Evolutionary conservation across 2,888 invertebrate genomes (phyloP), one percentile per base, ranked within the genome.

Genomic region (Macroteleia sp.): DNA sequence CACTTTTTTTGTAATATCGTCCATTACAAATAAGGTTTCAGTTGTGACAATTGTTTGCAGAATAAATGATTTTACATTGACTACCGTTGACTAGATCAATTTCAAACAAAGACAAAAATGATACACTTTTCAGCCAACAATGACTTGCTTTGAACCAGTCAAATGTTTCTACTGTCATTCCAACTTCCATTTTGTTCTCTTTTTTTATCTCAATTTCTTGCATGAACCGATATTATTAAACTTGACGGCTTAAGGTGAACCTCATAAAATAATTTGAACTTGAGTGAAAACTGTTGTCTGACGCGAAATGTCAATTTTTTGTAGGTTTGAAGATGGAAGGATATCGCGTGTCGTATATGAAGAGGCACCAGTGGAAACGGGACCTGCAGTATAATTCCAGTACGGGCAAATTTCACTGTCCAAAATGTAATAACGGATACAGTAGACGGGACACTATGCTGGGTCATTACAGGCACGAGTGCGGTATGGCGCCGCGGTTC

Each of bases 391-490:
- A 81, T 77, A 88, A 89, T 81, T 79, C 82, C 42, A 74, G 64
- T 32, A 90, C 89, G 20, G 88, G 90, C 25, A 91, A 88, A 64
- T 90, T 85, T 80, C 90, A 89, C 69, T 92, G 92, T 82, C 90
- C 91, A 5, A 88, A 86, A 56, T 92, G 92, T 81, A 89, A 90
- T 82, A 91, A 88, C 74, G 89, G 88, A 42, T 92, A 91, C 75
- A 85, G 88, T 14, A 87, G 90, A 46, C 85, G 90, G 20, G 89
- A 90, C 81, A 90, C 91, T 25, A 90, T 92, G 88, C 79, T 90
- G 80, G 86, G 87, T 30, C 92, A 92, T 80, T 89, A 86, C 78
- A 88, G 91, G 39, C 90, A 91, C 84, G 91, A 92, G 79, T 92
- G 92, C 75, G 91, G 89, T 28, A 85, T 87, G 5, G 80, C 87